Evolutionary conservation across 2,113 vertebrate species (phyloP).

Genomic region (Ia io): DNA sequence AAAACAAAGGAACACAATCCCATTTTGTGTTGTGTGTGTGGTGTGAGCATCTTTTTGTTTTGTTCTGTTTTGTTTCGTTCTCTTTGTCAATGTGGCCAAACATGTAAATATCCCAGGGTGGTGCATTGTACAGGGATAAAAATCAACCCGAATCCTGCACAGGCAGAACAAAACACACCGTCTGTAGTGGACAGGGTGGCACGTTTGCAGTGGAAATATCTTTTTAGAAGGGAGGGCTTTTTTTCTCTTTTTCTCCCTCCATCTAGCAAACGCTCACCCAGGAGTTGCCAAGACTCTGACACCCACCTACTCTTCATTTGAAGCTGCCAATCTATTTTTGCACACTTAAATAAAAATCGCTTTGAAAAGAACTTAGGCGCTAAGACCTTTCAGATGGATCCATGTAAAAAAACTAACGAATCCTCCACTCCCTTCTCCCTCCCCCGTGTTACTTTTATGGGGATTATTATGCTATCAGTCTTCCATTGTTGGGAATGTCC

Average conservation of each 20-base stretch:
- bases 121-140: background rate
- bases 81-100: conserved; percentile 44
- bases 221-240: conserved; percentile 42
- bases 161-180: conserved; percentile 26
- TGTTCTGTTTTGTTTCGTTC: conserved; percentile 40
- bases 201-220: background rate
- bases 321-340: conserved; percentile 53
- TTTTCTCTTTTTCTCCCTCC: conserved; percentile 14
- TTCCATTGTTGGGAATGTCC: conserved; percentile 70
- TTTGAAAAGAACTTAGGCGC: conserved; percentile 69
- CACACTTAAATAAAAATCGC: conserved; percentile 63
- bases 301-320: conserved; percentile 56
- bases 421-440: background rate
- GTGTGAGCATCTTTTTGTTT: background rate
- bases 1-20: conserved; percentile 54
- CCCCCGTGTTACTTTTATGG: background rate
- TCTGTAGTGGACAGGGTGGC: conserved; percentile 33
- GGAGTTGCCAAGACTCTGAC: conserved; percentile 72
- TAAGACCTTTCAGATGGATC: conserved; percentile 54
- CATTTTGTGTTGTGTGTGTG: conserved; percentile 31
- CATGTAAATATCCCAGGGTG: conserved; percentile 36
- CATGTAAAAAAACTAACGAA: conserved; percentile 27
- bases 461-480: conserved; percentile 61
- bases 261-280: conserved; percentile 43
- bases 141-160: background rate